These are phyloP conservation scores for Temnothorax longispinosus DNA, from an alignment of 1,140 invertebrate genomes.

Conservation along the genomic window DNA sequence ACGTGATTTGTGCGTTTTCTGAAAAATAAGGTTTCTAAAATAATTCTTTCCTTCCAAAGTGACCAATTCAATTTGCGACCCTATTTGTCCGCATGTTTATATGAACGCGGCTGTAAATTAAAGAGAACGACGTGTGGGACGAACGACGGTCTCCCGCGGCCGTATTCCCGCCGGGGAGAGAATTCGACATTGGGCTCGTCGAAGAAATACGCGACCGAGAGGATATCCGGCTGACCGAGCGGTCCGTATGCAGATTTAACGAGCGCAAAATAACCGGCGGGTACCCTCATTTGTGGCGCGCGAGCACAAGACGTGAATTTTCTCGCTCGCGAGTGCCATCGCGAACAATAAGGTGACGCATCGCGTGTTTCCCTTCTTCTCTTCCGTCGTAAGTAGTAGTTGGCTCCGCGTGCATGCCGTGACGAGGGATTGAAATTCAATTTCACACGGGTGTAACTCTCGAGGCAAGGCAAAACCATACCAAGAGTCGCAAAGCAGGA, in stretches of 20 bases:
- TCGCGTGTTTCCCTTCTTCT: background rate
- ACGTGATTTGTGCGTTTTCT: background rate
- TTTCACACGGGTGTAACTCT: conserved; percentile 30
- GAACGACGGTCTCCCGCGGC: background rate
- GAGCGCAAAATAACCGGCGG: background rate
- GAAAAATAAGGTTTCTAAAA: background rate
- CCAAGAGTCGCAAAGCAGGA: conserved; percentile 43
- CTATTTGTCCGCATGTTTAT: conserved; percentile 16
- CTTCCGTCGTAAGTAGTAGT: conserved; percentile 4
- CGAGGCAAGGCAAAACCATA: conserved; percentile 22
- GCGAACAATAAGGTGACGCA: conserved; percentile 30
- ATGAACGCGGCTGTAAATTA: conserved; percentile 17
- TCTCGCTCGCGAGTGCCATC: conserved; percentile 38
- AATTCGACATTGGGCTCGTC: background rate
- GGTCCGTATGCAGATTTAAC: conserved; percentile 38
- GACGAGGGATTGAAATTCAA: conserved; percentile 47
- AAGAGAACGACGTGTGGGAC: background rate
- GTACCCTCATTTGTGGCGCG: background rate
- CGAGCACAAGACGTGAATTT: background rate
- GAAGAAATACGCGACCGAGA: conserved; percentile 1
- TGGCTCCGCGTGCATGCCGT: background rate
- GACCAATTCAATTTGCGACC: conserved; percentile 21
- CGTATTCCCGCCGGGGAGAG: background rate
- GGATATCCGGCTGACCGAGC: background rate
- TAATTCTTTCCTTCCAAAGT: background rate